Conservation (phyloP, 1,140 invertebrate genomes). For the Papilio glaucus region DNA sequence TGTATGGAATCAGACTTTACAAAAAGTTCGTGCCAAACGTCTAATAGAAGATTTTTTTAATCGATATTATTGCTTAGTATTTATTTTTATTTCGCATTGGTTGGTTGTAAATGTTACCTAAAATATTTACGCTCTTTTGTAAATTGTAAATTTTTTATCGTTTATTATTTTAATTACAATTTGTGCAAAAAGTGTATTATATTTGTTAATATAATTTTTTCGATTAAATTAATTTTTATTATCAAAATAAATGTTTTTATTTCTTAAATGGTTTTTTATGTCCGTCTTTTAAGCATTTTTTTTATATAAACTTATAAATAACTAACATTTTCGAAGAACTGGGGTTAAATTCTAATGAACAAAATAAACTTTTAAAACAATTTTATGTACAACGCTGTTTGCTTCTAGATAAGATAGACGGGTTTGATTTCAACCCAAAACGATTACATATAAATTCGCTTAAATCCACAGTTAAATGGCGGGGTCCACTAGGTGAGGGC, state of each 20-base stretch:
- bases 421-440: too few relatives aligned
- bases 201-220: conserved; percentile 68
- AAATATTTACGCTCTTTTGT: conserved; percentile 58
- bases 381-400: too few relatives aligned
- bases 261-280: neutral
- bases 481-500: too few relatives aligned
- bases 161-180: conserved; percentile 63
- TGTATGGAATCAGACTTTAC: conserved; percentile 44
- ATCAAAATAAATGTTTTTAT: conserved; percentile 40
- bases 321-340: too few relatives aligned
- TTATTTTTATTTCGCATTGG: conserved; percentile 49
- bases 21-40: conserved; percentile 67
- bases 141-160: conserved; percentile 61
- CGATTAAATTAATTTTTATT: conserved; percentile 74
- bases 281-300: too few relatives aligned
- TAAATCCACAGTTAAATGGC: too few relatives aligned
- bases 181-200: conserved; percentile 53
- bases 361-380: too few relatives aligned
- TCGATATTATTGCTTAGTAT: conserved; percentile 49
- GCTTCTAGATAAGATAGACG: too few relatives aligned
- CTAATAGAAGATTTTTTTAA: conserved; percentile 41
- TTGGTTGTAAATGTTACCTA: conserved; percentile 58
- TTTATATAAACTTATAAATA: neutral
- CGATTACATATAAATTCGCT: too few relatives aligned
- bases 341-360: too few relatives aligned